Conservation (phyloP, 1,140 invertebrate genomes). For the Onthophagus taurus region DNA sequence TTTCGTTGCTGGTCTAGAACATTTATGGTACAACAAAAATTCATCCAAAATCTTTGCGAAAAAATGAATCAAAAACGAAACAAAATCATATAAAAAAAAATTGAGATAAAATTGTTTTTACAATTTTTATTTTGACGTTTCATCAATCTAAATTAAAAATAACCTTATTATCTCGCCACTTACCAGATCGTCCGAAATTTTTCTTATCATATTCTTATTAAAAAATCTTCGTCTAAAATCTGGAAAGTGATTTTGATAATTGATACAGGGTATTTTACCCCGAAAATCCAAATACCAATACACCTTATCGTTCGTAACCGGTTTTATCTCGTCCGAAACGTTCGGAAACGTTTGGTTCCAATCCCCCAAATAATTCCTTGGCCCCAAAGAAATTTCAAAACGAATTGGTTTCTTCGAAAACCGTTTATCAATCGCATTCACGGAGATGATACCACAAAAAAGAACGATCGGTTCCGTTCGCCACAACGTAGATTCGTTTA, state of each 20-base stretch:
- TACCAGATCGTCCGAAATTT: slow-evolving; percentile 67
- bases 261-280: slow-evolving; percentile 74
- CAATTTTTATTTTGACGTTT: too few relatives aligned
- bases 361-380: too few relatives aligned
- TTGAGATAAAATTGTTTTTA: too few relatives aligned
- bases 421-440: slow-evolving; percentile 24
- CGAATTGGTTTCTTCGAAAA: slow-evolving; percentile 23
- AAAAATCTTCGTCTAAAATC: slow-evolving; percentile 73
- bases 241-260: slow-evolving; percentile 63
- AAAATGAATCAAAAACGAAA: too few relatives aligned
- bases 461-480: slow-evolving; percentile 33
- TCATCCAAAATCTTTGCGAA: too few relatives aligned
- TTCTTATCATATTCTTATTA: slow-evolving; percentile 72
- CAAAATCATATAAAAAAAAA: too few relatives aligned
- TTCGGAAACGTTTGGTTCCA: too few relatives aligned
- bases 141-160: too few relatives aligned
- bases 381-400: slow-evolving; percentile 19
- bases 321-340: too few relatives aligned
- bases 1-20: too few relatives aligned
- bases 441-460: slow-evolving; percentile 27
- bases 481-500: slow-evolving; percentile 20
- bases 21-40: too few relatives aligned
- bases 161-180: too few relatives aligned
- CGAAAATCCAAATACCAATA: slow-evolving; percentile 72
- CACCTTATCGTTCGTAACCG: slow-evolving; percentile 57